Evolutionary conservation across 1,140 invertebrate species (phyloP), one percentile per base, ranked within the genome.

Genomic region (Drosophila azteca): DNA sequence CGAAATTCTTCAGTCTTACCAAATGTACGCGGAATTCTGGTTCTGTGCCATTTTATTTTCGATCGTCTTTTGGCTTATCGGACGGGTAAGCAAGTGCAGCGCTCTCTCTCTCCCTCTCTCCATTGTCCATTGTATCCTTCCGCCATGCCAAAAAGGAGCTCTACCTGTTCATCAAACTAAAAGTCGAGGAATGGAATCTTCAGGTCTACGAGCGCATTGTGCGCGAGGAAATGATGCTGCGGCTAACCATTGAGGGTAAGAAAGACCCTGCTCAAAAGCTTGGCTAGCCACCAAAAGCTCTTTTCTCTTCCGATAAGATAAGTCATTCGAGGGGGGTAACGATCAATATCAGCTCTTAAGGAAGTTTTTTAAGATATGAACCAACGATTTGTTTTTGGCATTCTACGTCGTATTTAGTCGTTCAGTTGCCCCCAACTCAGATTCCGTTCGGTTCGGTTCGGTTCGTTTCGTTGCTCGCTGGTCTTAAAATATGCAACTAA

Each of bases 171-270:
- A 29, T 87, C 26, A 87, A 65, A 50, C 22, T 87, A n/a, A 88
- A 82, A 45, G 44, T 87, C 70, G 65, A 72, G 15, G 66, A 78
- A 58, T 87, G 82, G 82, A 75, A 87, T 22, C 50, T 60, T 26
- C 69, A 79, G 3, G 75, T 82, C 24, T 65, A 77, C n/a, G 72
- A 54, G 17, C 73, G 73, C 13, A 64, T 88, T 48, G 8, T 82
- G 59, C 82, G 83, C 22, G 83, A 80, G 29, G 82, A 87, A 77
- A 71, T 88, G 66, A 68, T 87, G 78, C 59, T 87, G 53, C 69
- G 70, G 2, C 41, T 78, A 46, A 74, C 83, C 62, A 69, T 87
- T 20, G 83, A 87, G 53, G 82, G 82, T 87, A 87, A 87, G 82
- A 73, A 50, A 54, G 62, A 31, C 45, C 45, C 44, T 41, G 46